Evolutionary conservation across 2,888 invertebrate species (phyloP).

Genomic region (Hemicrepidius hirtus): DNA sequence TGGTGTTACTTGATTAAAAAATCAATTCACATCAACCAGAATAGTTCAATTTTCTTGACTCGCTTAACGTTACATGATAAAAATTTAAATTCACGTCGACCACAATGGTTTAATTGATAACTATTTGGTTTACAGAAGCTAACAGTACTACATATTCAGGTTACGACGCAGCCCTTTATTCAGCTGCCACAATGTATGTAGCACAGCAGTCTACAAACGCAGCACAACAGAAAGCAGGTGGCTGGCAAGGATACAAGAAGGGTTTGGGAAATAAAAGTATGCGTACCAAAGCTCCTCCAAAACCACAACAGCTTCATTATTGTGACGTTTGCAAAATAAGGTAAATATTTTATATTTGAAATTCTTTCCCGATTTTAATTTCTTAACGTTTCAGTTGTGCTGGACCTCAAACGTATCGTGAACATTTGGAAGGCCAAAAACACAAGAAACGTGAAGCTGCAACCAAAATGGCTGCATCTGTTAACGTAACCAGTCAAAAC

Average conservation of each 20-base stretch:
- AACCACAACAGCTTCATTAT: slow-evolving; percentile 95
- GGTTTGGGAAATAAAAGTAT: slow-evolving; percentile 78
- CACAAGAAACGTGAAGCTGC: slow-evolving; percentile 99
- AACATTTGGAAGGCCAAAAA: slow-evolving; percentile 98
- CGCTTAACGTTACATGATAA: too few species aligned
- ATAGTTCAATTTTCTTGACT: too few species aligned
- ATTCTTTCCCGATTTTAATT: too few species aligned
- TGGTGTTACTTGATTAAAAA: too few species aligned
- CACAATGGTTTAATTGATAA: too few species aligned
- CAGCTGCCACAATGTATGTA: slow-evolving; percentile 96
- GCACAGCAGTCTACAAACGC: slow-evolving; percentile 83
- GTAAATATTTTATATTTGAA: too few species aligned
- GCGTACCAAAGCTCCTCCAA: slow-evolving; percentile 87
- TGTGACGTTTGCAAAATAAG: slow-evolving; percentile 99
- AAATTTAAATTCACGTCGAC: too few species aligned
- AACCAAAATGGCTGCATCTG: slow-evolving; percentile 81
- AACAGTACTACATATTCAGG: slow-evolving; percentile 85
- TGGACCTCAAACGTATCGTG: slow-evolving; percentile 85
- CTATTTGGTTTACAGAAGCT: slow-evolving; percentile 70
- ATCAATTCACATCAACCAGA: too few species aligned
- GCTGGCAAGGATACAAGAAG: slow-evolving; percentile 79
- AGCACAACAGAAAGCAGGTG: slow-evolving; percentile 71
- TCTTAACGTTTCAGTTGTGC: slow-evolving; percentile 68
- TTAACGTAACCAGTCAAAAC: slow-evolving; percentile 78
- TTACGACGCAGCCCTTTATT: slow-evolving; percentile 96